Evolutionary conservation across 2,888 invertebrate species (phyloP).

Genomic region (Melieria picta): DNA sequence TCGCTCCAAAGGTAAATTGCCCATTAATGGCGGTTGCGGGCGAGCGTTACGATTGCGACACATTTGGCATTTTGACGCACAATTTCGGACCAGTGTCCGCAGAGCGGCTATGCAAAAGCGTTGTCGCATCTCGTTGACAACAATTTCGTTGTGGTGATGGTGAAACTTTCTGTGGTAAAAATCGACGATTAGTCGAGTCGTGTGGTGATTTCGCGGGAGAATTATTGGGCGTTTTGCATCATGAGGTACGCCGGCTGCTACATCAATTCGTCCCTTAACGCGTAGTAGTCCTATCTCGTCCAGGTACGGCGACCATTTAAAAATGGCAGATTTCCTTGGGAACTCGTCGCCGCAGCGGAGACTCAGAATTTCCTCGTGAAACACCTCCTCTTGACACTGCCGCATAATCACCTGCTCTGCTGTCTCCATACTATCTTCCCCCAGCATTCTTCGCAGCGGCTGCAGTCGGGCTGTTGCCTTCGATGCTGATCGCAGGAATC

Average conservation of each 20-base stretch:
- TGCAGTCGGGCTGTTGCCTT: too few relatives aligned
- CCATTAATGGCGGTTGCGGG: neutral
- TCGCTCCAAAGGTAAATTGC: neutral
- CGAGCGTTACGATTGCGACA: neutral
- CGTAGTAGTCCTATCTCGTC: neutral
- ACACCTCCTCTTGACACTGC: neutral
- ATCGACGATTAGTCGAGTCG: neutral
- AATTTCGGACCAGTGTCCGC: neutral
- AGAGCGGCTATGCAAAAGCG: neutral
- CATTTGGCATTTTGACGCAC: neutral
- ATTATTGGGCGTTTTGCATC: neutral
- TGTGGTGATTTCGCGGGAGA: neutral
- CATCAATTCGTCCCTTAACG: neutral
- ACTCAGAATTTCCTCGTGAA: neutral
- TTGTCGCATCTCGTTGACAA: neutral
- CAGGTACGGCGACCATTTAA: conserved; percentile 5
- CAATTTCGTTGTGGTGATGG: conserved; percentile 10
- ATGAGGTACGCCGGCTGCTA: neutral
- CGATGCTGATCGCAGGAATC: neutral
- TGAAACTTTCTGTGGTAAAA: conserved; percentile 2
- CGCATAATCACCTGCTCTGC: neutral
- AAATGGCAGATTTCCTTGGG: neutral
- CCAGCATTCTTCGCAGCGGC: too few relatives aligned
- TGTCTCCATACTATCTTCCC: neutral
- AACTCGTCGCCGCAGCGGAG: neutral